A percentile compares a stretch with the other conserved stretches of the same genome.
These are phyloP conservation scores for Phrynosoma platyrhinos DNA, from an alignment of 2,113 vertebrate species.

Conservation along the genomic window DNA sequence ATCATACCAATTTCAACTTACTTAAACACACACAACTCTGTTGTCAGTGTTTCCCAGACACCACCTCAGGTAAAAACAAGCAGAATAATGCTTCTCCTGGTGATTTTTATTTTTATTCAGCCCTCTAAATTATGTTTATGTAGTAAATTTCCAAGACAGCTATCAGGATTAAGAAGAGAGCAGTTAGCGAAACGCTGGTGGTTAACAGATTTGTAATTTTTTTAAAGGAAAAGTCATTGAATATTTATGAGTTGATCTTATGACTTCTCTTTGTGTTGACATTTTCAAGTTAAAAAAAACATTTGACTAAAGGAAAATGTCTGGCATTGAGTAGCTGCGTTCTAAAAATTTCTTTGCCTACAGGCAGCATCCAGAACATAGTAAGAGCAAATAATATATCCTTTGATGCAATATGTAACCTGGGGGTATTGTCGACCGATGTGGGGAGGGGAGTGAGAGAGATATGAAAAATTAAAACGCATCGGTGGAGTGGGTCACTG, in stretches of 20 bases:
- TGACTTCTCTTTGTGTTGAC: slow-evolving; percentile 77
- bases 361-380: slow-evolving; percentile 66
- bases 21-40: background rate
- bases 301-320: slow-evolving; percentile 77
- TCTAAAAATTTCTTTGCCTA: slow-evolving; percentile 69
- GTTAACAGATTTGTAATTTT: background rate
- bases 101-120: slow-evolving; percentile 47
- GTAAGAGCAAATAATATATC: slow-evolving; percentile 64
- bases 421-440: slow-evolving; percentile 50
- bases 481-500: slow-evolving; percentile 42
- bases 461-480: slow-evolving; percentile 64
- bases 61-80: background rate
- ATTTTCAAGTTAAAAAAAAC: slow-evolving; percentile 78
- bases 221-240: slow-evolving; percentile 57
- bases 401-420: slow-evolving; percentile 70
- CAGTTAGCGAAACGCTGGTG: slow-evolving; percentile 56
- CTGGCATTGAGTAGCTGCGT: slow-evolving; percentile 54
- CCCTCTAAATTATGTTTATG: slow-evolving; percentile 72
- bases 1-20: background rate
- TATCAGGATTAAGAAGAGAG: slow-evolving; percentile 45
- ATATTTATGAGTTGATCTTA: slow-evolving; percentile 81
- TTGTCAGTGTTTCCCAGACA: background rate
- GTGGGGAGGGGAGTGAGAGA: slow-evolving; percentile 15
- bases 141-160: slow-evolving; percentile 66
- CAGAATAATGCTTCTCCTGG: background rate